A percentile compares a stretch with the other conserved stretches of the same genome.
Conservation (phyloP, 1,140 invertebrate species). For the Aphis gossypii region DNA sequence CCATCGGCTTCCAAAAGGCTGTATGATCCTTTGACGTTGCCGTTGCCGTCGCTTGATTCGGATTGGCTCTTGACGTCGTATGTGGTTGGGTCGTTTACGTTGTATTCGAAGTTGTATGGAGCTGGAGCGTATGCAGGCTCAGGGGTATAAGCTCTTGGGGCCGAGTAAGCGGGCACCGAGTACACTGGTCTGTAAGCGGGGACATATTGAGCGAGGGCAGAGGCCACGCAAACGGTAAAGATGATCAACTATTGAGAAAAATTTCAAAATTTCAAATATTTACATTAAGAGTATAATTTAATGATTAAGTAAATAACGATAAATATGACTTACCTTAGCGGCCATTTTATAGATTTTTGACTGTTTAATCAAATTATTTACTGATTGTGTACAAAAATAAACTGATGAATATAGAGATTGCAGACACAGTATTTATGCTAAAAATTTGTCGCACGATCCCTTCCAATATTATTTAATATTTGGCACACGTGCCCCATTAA, state of each 20-base stretch:
- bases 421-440: slow-evolving; percentile 40
- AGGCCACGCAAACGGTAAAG: slow-evolving; percentile 29
- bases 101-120: slow-evolving; percentile 73
- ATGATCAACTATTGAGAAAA: slow-evolving; percentile 39
- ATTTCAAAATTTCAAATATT: not conserved
- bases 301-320: too few relatives aligned
- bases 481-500: not conserved
- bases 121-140: slow-evolving; percentile 61
- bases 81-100: slow-evolving; percentile 73
- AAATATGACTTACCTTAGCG: not conserved
- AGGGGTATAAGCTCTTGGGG: slow-evolving; percentile 29
- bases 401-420: not conserved
- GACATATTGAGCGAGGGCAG: slow-evolving; percentile 38
- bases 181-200: slow-evolving; percentile 59
- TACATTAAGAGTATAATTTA: too few relatives aligned
- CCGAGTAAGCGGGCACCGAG: slow-evolving; percentile 31
- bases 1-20: slow-evolving; percentile 62
- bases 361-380: not conserved
- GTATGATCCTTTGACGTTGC: slow-evolving; percentile 60
- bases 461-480: not conserved
- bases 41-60: slow-evolving; percentile 61
- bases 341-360: not conserved
- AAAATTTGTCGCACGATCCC: not conserved
- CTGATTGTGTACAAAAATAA: not conserved
- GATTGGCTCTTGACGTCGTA: slow-evolving; percentile 66